These are phyloP conservation scores for Psittacula cyanocephala DNA, from an alignment of 2,113 vertebrate species.

Conservation along the genomic window DNA sequence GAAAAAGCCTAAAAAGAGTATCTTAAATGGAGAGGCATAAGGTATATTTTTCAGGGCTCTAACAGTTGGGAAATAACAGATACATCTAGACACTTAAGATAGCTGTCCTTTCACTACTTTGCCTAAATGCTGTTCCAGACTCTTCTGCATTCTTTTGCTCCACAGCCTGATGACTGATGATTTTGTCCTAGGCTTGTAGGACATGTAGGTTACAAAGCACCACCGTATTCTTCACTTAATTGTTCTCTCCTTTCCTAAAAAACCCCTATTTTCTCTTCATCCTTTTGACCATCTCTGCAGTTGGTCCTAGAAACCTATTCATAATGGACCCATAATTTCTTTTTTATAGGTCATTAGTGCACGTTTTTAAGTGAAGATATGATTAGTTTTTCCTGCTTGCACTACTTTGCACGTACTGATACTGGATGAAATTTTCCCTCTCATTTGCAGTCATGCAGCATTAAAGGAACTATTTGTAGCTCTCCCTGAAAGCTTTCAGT, in stretches of 20 bases:
- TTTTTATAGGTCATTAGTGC: neutral
- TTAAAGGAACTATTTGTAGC: neutral
- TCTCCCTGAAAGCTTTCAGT: neutral
- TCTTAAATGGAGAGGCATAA: neutral
- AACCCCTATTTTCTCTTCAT: neutral
- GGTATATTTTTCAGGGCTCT: neutral
- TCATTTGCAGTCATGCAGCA: neutral
- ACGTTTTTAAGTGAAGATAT: neutral
- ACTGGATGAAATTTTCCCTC: neutral
- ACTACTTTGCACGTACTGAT: neutral
- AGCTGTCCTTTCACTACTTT: neutral
- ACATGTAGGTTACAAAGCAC: rapidly evolving
- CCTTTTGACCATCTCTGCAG: neutral
- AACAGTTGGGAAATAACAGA: neutral
- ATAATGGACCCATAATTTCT: rapidly evolving
- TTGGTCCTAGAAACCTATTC: neutral
- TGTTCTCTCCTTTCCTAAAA: neutral
- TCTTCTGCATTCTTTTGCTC: neutral
- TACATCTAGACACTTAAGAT: neutral
- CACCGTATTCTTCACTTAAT: neutral
- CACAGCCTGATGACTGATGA: neutral
- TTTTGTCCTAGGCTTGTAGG: neutral
- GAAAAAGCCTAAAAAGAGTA: neutral
- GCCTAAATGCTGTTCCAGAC: neutral
- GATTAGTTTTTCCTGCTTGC: neutral